Conservation (phyloP, 2,888 invertebrate species). For the Hemithea aestivaria region DNA sequence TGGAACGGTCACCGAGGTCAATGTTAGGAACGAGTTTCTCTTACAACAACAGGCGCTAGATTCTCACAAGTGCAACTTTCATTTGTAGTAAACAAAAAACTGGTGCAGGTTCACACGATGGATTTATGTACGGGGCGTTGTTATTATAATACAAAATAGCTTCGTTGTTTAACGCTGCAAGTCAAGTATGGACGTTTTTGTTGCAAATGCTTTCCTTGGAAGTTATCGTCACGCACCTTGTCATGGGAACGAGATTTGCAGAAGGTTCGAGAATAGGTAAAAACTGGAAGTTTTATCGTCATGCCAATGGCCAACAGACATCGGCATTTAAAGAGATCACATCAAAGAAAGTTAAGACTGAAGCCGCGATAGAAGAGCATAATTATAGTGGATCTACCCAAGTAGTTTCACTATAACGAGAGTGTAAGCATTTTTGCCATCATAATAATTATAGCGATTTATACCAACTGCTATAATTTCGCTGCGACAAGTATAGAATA, state of each 20-base stretch:
- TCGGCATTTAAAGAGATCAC: not conserved
- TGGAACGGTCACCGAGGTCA: conserved; percentile 49
- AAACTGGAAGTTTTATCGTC: no score
- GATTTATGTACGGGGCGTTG: conserved; percentile 38
- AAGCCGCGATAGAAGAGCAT: conserved; percentile 2
- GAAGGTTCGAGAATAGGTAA: not conserved
- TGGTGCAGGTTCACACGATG: conserved; percentile 66
- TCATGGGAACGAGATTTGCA: conserved; percentile 36
- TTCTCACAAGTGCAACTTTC: conserved; percentile 76
- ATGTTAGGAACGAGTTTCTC: conserved; percentile 64
- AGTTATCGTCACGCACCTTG: conserved; percentile 37
- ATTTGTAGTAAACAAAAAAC: conserved; percentile 71
- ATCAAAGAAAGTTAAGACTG: conserved; percentile 2
- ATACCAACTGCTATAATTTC: conserved; percentile 21
- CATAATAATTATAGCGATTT: conserved; percentile 24
- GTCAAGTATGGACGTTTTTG: conserved; percentile 41
- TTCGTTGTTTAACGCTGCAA: conserved; percentile 18
- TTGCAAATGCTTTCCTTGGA: conserved; percentile 53
- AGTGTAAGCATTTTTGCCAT: conserved; percentile 31
- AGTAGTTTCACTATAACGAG: conserved; percentile 36
- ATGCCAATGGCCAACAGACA: no score
- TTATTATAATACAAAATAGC: conserved; percentile 43
- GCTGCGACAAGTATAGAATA: conserved; percentile 42
- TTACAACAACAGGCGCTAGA: conserved; percentile 45
- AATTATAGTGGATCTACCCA: conserved; percentile 8